Conservation (phyloP, 2,797 vertebrate species). For the Centroberyx gerrardi region DNA sequence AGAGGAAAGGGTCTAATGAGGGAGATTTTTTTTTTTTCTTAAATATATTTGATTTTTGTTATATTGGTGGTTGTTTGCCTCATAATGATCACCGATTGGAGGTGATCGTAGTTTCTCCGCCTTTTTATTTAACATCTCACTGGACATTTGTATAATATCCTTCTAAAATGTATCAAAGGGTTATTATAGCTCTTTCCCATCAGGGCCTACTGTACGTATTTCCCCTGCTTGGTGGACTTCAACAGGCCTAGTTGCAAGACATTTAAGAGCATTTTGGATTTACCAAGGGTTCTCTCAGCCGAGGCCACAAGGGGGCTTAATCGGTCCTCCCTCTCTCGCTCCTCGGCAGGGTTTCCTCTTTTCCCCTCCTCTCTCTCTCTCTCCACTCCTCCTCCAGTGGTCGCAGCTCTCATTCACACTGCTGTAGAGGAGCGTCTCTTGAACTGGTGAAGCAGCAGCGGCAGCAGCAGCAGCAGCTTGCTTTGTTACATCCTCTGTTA, state of each 20-base stretch:
- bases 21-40: too few species aligned
- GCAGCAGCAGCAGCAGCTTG: slow-evolving; percentile 18
- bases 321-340: slow-evolving; percentile 33
- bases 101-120: too few species aligned
- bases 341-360: slow-evolving; percentile 27
- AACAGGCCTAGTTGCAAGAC: slow-evolving; percentile 34
- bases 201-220: too few species aligned
- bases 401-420: slow-evolving; percentile 49
- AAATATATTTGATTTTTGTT: too few species aligned
- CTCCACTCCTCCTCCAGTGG: slow-evolving; percentile 37
- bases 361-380: background rate
- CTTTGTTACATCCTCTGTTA: slow-evolving; percentile 50
- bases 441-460: slow-evolving; percentile 51
- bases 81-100: too few species aligned
- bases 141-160: too few species aligned
- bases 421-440: slow-evolving; percentile 68
- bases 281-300: background rate
- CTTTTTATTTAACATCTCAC: too few species aligned
- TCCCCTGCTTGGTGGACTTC: background rate
- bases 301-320: slow-evolving; percentile 73
- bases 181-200: too few species aligned
- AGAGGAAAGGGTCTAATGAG: too few species aligned
- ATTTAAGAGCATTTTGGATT: background rate
- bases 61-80: too few species aligned
- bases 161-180: too few species aligned